phyloP scores from a whole-genome alignment of 2,888 invertebrate species.

The Gymnosoma rotundatum region DNA sequence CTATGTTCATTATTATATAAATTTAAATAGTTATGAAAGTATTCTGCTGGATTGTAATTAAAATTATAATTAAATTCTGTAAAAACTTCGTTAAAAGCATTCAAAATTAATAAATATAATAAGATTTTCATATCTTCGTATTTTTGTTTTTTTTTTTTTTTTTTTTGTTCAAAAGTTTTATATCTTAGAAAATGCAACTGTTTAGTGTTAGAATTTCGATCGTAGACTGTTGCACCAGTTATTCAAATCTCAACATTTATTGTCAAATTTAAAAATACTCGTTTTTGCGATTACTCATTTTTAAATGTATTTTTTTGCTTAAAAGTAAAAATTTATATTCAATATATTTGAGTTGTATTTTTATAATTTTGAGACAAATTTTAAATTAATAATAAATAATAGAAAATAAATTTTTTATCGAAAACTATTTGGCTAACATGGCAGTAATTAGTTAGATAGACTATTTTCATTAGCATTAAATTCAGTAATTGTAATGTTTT shows the following conservation, averaged over 20 bases:
- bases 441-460: too few relatives aligned
- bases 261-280: slow-evolving; percentile 30
- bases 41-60: background rate
- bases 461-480: too few relatives aligned
- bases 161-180: background rate
- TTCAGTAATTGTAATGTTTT: too few relatives aligned
- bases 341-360: too few relatives aligned
- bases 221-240: slow-evolving; percentile 45
- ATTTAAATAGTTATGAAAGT: background rate
- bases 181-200: slow-evolving; percentile 2
- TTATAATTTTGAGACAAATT: too few relatives aligned
- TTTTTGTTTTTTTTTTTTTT: background rate
- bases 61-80: slow-evolving; percentile 35
- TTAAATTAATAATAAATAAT: too few relatives aligned
- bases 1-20: background rate
- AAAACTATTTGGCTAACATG: too few relatives aligned
- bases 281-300: slow-evolving; percentile 25
- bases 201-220: slow-evolving; percentile 41
- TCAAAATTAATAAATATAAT: slow-evolving; percentile 16
- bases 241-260: slow-evolving; percentile 43
- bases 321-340: too few relatives aligned
- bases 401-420: too few relatives aligned
- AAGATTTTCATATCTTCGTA: slow-evolving; percentile 42
- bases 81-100: background rate
- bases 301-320: background rate